phyloP scores from a whole-genome alignment of 1,140 invertebrate species.

The Thalassaphorura encarpata region DNA sequence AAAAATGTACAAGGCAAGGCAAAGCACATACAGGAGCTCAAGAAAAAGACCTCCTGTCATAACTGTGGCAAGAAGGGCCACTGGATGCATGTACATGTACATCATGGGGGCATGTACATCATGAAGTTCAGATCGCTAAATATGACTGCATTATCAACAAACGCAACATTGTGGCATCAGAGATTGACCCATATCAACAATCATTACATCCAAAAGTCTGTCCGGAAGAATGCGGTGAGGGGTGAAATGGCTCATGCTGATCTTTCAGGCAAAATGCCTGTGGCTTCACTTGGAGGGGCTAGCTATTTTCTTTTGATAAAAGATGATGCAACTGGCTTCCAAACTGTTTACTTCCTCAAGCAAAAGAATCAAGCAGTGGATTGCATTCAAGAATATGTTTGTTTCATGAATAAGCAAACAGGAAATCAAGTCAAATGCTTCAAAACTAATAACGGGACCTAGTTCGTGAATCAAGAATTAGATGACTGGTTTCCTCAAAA shows the following conservation, averaged over 20 bases:
- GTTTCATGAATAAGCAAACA: slow-evolving; percentile 4
- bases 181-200: slow-evolving; percentile 11
- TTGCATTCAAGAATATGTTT: slow-evolving; percentile 6
- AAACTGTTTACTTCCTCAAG: slow-evolving; percentile 38
- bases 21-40: too few relatives aligned
- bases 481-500: slow-evolving; percentile 25
- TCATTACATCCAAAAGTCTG: slow-evolving; percentile 7
- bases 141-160: background rate
- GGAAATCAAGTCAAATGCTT: slow-evolving; percentile 5
- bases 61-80: background rate
- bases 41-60: background rate
- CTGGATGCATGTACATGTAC: too few relatives aligned
- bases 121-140: slow-evolving; percentile 1
- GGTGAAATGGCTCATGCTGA: background rate
- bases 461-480: slow-evolving; percentile 18
- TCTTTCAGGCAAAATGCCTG: background rate
- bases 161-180: slow-evolving; percentile 9
- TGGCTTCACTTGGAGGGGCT: background rate
- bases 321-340: slow-evolving; percentile 39
- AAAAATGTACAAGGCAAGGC: background rate
- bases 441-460: slow-evolving; percentile 23
- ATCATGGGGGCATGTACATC: slow-evolving; percentile 3
- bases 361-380: slow-evolving; percentile 33
- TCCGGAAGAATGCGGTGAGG: background rate
- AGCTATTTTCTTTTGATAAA: slow-evolving; percentile 36